Conservation (phyloP, 2,113 vertebrate genomes). For the Salvelinus fontinalis region DNA sequence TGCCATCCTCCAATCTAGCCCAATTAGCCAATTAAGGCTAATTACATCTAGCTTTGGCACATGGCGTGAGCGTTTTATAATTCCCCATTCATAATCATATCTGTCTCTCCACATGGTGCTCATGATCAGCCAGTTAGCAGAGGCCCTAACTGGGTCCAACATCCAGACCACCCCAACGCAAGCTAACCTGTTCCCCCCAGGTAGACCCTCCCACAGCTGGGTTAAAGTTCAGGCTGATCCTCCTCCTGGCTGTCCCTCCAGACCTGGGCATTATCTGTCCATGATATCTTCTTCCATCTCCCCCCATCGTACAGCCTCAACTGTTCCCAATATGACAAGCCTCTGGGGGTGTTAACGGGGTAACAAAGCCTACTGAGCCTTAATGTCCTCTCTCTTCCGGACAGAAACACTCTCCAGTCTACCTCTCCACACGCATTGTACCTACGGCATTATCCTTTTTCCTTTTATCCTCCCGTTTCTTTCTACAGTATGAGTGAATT, state of each 20-base stretch:
- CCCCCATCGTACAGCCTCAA: no score
- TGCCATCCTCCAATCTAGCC: conserved; percentile 62
- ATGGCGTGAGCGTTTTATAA: conserved; percentile 68
- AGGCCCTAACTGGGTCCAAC: neutral
- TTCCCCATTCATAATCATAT: conserved; percentile 66
- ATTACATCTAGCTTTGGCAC: conserved; percentile 71
- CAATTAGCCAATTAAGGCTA: conserved; percentile 75
- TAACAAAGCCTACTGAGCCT: conserved; percentile 27
- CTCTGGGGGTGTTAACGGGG: conserved; percentile 33
- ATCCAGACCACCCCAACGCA: neutral
- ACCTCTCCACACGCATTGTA: neutral
- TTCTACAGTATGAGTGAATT: conserved; percentile 67
- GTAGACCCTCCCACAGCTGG: neutral
- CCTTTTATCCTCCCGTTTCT: conserved; percentile 61
- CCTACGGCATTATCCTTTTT: conserved; percentile 32
- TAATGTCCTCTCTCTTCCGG: neutral
- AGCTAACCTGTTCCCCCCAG: neutral
- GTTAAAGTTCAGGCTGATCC: neutral
- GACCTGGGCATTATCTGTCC: no score
- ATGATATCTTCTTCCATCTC: no score
- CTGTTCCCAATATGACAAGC: neutral
- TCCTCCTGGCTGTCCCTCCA: neutral
- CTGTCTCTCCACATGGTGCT: conserved; percentile 34
- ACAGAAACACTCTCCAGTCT: neutral
- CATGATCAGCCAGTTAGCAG: neutral